Base-by-base conservation (phyloP, 1,140 invertebrate genomes). In the Aphelenchoides fujianensis region DNA sequence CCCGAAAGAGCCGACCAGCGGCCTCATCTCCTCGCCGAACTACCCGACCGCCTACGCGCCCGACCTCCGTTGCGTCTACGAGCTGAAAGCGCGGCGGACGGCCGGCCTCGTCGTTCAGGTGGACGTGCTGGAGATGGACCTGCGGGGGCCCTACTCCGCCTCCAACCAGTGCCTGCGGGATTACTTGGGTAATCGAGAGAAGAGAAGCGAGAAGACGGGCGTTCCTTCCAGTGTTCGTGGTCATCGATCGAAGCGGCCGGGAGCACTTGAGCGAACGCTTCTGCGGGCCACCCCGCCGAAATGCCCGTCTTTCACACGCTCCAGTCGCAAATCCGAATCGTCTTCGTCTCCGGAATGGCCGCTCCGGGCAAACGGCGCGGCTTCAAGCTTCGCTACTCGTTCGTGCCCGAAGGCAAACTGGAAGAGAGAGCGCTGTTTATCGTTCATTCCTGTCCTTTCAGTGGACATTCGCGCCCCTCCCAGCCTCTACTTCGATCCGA, bases 81-180 rank as follows among this genome's bases (percentile, higher is more conserved):
- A 75, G 36, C 35, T 78, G 32, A 74, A 66, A 32, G 63, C 63
- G 2, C 32, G 12, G 1, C 53, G 23, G 32, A 59, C 32, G 23
- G 55, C 66, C 41, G 76, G 74, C 31, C 57, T 81, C 27, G 78
- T 80, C 2, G 37, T 78, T 28, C 74, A 78, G 27, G 19, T 78
- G 5, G 53, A 37, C 1, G 74, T 78, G 53, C 27, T 81, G 9
- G 79, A 81, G 27, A 66, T 78, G 41, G 76, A 78, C 67, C 37
- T 78, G 30, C 73, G 67, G 19, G 71, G 68, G 5, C 5, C 2
- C 30, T 78, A 62, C 63, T 69, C 69, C 35, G 28, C 54, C 23
- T 79, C 75, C 23, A 48, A 48, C 3, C 76, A 78, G 36, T 78
- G 76, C 32, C 64, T 78, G 7, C 41, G 78, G 9, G 76, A 78